Conservation (phyloP, 1,140 invertebrate genomes). For the Steinernema khuongi region DNA sequence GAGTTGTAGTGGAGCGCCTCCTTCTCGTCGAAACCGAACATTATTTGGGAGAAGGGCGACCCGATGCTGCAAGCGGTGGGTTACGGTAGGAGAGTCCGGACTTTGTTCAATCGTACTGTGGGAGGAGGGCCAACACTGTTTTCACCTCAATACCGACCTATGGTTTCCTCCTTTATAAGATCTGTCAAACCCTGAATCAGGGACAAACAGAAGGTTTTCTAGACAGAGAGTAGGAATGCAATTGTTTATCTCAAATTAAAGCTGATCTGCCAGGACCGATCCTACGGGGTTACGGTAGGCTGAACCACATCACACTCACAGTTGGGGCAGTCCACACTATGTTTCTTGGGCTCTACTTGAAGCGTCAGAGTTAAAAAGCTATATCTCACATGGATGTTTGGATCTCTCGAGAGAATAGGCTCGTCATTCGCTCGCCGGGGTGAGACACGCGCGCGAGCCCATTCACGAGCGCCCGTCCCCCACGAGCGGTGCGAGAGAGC, state of each 20-base stretch:
- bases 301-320: too few species aligned
- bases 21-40: conserved; percentile 43
- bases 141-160: too few species aligned
- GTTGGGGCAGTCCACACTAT: too few species aligned
- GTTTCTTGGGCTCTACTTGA: too few species aligned
- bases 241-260: too few species aligned
- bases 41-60: conserved; percentile 42
- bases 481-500: conserved; percentile 60
- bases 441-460: background rate
- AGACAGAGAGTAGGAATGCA: too few species aligned
- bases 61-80: conserved; percentile 29
- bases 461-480: background rate
- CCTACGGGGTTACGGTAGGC: too few species aligned
- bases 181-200: too few species aligned
- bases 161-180: too few species aligned
- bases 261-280: too few species aligned
- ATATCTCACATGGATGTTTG: conserved; percentile 2
- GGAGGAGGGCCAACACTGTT: too few species aligned
- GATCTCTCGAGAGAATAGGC: conserved; percentile 1
- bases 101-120: background rate
- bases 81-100: background rate
- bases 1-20: conserved; percentile 46
- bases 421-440: background rate
- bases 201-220: too few species aligned
- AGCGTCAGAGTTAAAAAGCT: conserved; percentile 16